phyloP scores from a whole-genome alignment of 2,797 vertebrate genomes.

The Chelon labrosus region DNA sequence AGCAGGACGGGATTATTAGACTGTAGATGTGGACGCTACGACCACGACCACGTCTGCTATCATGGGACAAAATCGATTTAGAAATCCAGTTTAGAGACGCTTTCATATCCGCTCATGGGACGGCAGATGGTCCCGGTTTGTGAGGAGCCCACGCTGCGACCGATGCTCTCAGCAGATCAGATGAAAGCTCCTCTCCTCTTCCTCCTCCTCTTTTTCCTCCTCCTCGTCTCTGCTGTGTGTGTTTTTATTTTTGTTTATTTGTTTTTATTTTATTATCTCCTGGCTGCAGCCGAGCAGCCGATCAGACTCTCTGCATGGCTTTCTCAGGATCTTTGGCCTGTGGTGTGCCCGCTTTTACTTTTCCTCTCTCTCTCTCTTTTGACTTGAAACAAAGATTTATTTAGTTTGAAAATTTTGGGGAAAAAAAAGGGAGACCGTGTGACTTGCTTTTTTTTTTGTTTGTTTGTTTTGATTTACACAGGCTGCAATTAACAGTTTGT shows the following conservation, averaged over 20 bases:
- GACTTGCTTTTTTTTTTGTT: constrained; percentile 23
- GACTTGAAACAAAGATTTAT: constrained; percentile 30
- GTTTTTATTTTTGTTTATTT: neutral
- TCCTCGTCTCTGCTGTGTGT: constrained; percentile 29
- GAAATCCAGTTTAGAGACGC: no score
- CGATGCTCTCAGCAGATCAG: no score
- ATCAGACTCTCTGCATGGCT: constrained; percentile 78
- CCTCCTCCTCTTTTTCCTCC: no score
- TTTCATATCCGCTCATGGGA: no score
- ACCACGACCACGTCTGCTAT: no score
- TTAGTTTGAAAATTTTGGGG: neutral
- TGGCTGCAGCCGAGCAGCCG: constrained; percentile 52
- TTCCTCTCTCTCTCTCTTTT: constrained; percentile 6
- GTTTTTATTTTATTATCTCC: no score
- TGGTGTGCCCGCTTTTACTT: constrained; percentile 51
- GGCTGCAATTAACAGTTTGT: constrained; percentile 62
- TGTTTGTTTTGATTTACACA: constrained; percentile 12
- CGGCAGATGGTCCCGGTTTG: no score
- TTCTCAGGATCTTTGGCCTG: constrained; percentile 65
- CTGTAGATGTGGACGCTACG: no score
- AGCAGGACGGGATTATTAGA: no score
- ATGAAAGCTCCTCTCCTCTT: no score
- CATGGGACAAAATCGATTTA: no score
- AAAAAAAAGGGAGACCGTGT: constrained; percentile 33
- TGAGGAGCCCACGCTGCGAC: no score